phyloP scores from a whole-genome alignment of 64 coral and sea anemone species.

The Astreopora myriophthalma region DNA sequence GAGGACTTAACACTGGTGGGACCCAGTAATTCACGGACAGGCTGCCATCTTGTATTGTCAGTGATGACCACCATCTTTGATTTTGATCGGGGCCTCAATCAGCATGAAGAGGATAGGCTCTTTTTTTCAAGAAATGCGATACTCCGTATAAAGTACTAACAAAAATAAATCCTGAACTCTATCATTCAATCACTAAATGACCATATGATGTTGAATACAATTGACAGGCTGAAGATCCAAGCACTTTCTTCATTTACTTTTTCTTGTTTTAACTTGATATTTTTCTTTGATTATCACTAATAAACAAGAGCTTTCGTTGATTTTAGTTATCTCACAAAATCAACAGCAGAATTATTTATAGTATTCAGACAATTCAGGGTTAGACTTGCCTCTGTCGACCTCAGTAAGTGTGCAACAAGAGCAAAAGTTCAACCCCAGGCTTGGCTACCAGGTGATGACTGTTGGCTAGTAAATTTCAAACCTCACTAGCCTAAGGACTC shows the following conservation, averaged over 20 bases:
- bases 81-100: not conserved
- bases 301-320: not conserved
- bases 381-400: slow-evolving; percentile 49
- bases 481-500: slow-evolving; percentile 47
- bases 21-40: not conserved
- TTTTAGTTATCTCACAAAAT: too few relatives aligned
- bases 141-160: not conserved
- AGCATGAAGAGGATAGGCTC: not conserved
- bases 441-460: slow-evolving; percentile 56
- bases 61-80: not conserved
- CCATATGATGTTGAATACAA: too few relatives aligned
- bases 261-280: slow-evolving; percentile 1
- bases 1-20: not conserved
- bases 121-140: not conserved
- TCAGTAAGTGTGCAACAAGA: slow-evolving; percentile 58
- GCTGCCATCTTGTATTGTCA: not conserved
- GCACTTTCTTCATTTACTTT: not conserved
- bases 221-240: not conserved
- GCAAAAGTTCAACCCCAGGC: slow-evolving; percentile 42
- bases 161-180: too few relatives aligned
- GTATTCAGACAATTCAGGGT: not conserved
- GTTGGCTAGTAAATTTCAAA: slow-evolving; percentile 56
- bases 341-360: slow-evolving; percentile 50
- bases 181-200: too few relatives aligned
- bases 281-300: not conserved